phyloP scores from a whole-genome alignment of 1,140 invertebrate species.

The Phthorimaea operculella region DNA sequence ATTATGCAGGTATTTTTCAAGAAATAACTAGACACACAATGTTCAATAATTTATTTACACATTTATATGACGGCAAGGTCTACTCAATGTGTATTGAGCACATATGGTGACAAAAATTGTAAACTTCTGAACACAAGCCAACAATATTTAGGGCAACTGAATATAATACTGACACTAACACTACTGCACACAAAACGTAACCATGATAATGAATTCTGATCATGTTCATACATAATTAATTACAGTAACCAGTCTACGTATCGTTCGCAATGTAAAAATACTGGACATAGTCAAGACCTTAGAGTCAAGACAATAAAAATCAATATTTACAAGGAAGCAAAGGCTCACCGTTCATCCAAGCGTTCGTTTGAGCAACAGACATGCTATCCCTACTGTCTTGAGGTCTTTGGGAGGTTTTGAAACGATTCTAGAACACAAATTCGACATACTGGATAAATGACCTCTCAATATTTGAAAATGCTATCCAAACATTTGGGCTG shows the following conservation, averaged over 20 bases:
- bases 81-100: not conserved
- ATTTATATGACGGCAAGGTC: too few species aligned
- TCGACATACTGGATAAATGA: slow-evolving; percentile 71
- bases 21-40: too few species aligned
- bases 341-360: slow-evolving; percentile 85
- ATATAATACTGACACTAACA: not conserved
- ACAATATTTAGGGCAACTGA: not conserved
- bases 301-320: slow-evolving; percentile 26
- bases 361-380: slow-evolving; percentile 81
- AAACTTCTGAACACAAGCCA: not conserved
- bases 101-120: not conserved
- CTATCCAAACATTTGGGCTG: slow-evolving; percentile 30
- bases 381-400: slow-evolving; percentile 77
- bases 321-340: slow-evolving; percentile 50
- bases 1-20: too few species aligned
- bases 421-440: slow-evolving; percentile 78
- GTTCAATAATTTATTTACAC: too few species aligned
- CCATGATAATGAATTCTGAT: not conserved
- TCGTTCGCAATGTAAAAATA: slow-evolving; percentile 19
- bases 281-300: slow-evolving; percentile 7
- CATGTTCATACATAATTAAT: not conserved
- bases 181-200: not conserved
- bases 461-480: slow-evolving; percentile 55
- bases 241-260: slow-evolving; percentile 2
- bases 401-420: slow-evolving; percentile 75